A percentile compares a stretch with the other conserved stretches of the same genome.
Evolutionary conservation across 2,888 invertebrate genomes (phyloP).

Genomic region (Smittia sp.): DNA sequence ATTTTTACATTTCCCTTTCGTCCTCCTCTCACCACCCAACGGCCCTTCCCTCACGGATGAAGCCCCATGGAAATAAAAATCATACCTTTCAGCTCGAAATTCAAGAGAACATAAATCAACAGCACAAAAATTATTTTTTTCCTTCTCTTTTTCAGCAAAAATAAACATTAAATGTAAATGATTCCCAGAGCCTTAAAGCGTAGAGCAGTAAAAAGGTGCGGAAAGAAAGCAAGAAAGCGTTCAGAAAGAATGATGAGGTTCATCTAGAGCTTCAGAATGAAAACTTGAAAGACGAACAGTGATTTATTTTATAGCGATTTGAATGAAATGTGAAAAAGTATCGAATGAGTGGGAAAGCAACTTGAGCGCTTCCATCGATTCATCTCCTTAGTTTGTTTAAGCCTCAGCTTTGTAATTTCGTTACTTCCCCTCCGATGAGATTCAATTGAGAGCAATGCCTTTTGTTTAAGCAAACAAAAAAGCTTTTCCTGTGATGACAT

Average conservation of each 20-base stretch:
- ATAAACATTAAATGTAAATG: conserved; percentile 37
- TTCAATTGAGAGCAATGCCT: neutral
- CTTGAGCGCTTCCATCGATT: neutral
- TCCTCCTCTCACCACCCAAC: neutral
- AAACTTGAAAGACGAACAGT: conserved; percentile 1
- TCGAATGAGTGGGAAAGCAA: neutral
- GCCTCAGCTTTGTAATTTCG: neutral
- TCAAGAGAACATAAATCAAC: conserved; percentile 34
- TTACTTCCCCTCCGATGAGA: neutral
- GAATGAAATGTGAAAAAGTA: conserved; percentile 20
- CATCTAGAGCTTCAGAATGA: conserved; percentile 9
- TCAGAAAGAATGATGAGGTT: conserved; percentile 34
- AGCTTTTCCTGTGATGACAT: conserved; percentile 24
- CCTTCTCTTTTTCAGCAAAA: conserved; percentile 20
- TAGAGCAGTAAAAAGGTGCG: neutral
- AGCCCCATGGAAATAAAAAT: conserved; percentile 9
- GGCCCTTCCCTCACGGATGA: neutral
- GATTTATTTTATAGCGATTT: conserved; percentile 36
- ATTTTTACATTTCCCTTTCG: neutral
- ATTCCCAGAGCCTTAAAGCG: conserved; percentile 24
- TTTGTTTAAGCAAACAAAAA: conserved; percentile 9
- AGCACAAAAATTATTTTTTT: neutral
- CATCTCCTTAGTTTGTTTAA: neutral
- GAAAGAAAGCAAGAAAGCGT: conserved; percentile 22
- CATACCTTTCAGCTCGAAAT: too few species aligned